These are phyloP conservation scores for Cephonodes hylas DNA, from an alignment of 2,888 invertebrate species.

Conservation along the genomic window DNA sequence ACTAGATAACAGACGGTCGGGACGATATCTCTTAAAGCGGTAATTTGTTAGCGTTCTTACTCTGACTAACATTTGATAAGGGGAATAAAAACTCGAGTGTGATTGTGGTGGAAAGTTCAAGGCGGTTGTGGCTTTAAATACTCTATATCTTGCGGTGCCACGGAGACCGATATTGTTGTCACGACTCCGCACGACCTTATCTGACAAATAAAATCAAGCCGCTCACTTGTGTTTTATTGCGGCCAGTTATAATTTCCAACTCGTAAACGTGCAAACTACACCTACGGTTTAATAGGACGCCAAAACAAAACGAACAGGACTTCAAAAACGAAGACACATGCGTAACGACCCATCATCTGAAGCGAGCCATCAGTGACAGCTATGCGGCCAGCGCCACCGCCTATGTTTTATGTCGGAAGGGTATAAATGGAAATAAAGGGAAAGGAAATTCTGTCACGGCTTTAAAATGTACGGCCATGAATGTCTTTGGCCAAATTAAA, in stretches of 20 bases:
- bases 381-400: constrained; percentile 41
- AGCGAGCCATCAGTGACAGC: constrained; percentile 42
- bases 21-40: constrained; percentile 64
- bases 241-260: neutral
- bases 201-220: constrained; percentile 2
- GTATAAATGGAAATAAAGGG: constrained; percentile 56
- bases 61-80: constrained; percentile 53
- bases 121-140: constrained; percentile 21
- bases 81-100: constrained; percentile 38
- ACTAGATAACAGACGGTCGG: constrained; percentile 54
- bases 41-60: constrained; percentile 67
- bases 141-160: neutral
- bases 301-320: constrained; percentile 28
- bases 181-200: constrained; percentile 3
- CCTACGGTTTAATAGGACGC: neutral
- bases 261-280: constrained; percentile 7
- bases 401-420: constrained; percentile 59
- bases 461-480: constrained; percentile 49
- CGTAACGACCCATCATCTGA: constrained; percentile 32
- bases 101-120: constrained; percentile 34
- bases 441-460: constrained; percentile 53
- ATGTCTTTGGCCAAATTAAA: constrained; percentile 64
- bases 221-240: neutral
- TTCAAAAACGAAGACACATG: constrained; percentile 27
- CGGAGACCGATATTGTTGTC: neutral